A percentile compares a stretch with the other conserved stretches of the same genome.
Evolutionary conservation across 2,888 invertebrate genomes (phyloP).

Genomic region (Plemyria rubiginata): DNA sequence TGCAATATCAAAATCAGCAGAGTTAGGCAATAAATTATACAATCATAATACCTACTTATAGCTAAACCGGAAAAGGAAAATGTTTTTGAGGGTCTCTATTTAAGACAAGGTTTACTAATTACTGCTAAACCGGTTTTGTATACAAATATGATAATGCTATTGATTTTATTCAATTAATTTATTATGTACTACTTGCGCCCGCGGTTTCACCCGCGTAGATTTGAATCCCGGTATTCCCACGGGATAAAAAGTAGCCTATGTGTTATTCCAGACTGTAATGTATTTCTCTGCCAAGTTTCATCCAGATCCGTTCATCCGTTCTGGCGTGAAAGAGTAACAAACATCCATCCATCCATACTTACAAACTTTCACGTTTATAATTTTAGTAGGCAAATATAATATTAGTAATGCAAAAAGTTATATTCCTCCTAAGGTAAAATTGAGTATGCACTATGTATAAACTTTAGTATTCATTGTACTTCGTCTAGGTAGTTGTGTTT

Average conservation of each 20-base stretch:
- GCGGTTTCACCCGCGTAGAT: no score
- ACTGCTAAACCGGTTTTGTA: conserved; percentile 33
- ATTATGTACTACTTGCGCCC: no score
- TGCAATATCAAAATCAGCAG: not conserved
- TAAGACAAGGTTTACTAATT: conserved; percentile 30
- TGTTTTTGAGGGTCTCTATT: conserved; percentile 34
- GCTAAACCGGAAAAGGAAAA: conserved; percentile 43
- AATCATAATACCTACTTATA: conserved; percentile 5
- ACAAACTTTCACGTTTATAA: no score
- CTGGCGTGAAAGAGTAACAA: no score
- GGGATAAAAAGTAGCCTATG: no score
- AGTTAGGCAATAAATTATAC: conserved; percentile 15
- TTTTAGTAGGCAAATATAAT: no score
- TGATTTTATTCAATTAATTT: not conserved
- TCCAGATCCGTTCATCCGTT: no score
- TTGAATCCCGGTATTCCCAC: no score
- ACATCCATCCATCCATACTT: no score
- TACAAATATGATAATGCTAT: not conserved
- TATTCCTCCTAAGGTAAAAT: not conserved
- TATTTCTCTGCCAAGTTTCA: no score
- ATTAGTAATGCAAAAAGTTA: no score
- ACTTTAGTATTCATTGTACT: not conserved
- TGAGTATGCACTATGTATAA: not conserved
- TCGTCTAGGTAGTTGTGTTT: not conserved
- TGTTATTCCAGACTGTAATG: no score